Conservation (phyloP, 2,797 vertebrate genomes). For the Crotalus adamanteus region DNA sequence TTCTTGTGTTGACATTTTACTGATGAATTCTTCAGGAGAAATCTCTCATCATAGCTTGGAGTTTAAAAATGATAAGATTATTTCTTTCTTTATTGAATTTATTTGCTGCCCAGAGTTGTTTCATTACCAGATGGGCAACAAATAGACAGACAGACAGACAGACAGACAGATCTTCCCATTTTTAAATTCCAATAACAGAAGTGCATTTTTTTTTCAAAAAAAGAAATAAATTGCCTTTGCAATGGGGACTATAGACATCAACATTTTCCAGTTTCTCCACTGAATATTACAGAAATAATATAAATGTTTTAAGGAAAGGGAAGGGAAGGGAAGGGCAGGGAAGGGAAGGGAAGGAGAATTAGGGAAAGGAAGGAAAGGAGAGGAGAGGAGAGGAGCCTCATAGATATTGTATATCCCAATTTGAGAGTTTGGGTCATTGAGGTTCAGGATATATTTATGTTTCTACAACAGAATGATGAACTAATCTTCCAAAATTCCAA, state of each 20-base stretch:
- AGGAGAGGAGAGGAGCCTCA: background rate
- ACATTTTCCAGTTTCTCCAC: background rate
- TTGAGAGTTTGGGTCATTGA: background rate
- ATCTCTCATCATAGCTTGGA: background rate
- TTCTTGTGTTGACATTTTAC: background rate
- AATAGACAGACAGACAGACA: background rate
- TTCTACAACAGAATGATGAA: background rate
- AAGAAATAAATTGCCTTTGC: background rate
- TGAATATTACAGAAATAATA: background rate
- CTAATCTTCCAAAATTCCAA: background rate
- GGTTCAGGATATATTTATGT: background rate
- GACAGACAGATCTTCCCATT: background rate
- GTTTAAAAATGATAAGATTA: background rate
- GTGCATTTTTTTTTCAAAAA: background rate
- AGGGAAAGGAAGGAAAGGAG: too few species aligned
- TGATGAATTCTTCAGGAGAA: background rate
- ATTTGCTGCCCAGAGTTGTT: background rate
- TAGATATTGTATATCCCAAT: background rate
- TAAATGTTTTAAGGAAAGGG: background rate
- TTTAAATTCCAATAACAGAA: background rate
- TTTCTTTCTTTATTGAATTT: background rate
- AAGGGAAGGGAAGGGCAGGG: too few species aligned
- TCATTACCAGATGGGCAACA: background rate
- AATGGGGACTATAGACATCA: background rate
- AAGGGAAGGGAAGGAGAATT: too few species aligned